Evolutionary conservation across 2,797 vertebrate species (phyloP), one percentile per base, ranked within the genome.

Genomic region (Malurus splendens): DNA sequence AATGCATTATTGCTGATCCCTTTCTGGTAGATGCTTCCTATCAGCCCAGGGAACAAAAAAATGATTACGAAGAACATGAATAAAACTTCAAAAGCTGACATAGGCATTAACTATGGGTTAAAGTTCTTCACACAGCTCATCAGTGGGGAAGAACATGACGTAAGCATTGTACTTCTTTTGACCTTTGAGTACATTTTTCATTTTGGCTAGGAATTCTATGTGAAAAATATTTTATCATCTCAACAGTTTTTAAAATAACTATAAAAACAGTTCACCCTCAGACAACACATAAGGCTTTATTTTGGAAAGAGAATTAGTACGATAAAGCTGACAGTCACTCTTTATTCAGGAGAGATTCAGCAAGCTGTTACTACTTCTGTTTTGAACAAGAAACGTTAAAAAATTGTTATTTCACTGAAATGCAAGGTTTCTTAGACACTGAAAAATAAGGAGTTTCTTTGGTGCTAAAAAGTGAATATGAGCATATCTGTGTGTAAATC

Each of bases 41-140:
- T 87, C 90, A 92, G 76, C 72, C 55, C 57, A 87, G 80, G 75
- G 86, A 95, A 94, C 60, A 94, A 91, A 92, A 61, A 95, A 89
- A 67, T 33, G 1, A 81, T 52, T 86, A 83, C 45, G 52, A 67
- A 68, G 72, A 94, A 87, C 24, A 36, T 89, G 61, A 82, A 76
- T 57, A 87, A 82, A 92, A 84, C 42, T 82, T 93, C 36, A 84
- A 90, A 88, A 81, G 55, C 33, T 89, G 75, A 91, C 78, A 61
- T 33, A 71, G 57, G 36, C 38, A 38, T 85, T 66, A 78, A 92
- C 54, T 81, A 8, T 12, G 51, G 75, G 78, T 66, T 89, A 71
- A 57, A 84, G 90, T 86, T 87, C 67, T 96, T 73, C 60, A 36
- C 82, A 39, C 45, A 76, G 54, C 71, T 91, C 80, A 55, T 60